phyloP scores from a whole-genome alignment of 1,140 invertebrate species.

The Pristionchus pacificus region DNA sequence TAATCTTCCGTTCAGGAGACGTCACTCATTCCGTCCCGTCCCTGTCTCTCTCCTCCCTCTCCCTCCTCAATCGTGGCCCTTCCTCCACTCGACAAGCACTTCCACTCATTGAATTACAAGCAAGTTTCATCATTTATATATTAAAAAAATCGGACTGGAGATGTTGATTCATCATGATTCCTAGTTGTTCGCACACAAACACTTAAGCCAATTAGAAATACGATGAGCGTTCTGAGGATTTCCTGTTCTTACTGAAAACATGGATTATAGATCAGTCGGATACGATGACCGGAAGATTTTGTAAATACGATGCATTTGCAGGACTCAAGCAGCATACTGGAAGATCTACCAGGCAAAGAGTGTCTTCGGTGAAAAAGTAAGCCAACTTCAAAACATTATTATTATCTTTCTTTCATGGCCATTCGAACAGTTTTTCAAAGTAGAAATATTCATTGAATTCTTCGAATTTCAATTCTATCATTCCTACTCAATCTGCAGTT shows the following conservation, averaged over 20 bases:
- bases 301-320: neutral
- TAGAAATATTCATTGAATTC: constrained; percentile 8
- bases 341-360: constrained; percentile 32
- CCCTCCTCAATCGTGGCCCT: neutral
- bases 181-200: neutral
- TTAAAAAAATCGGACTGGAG: no score
- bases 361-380: constrained; percentile 32
- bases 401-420: neutral
- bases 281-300: no score
- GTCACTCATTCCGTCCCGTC: neutral
- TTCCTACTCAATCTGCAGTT: neutral
- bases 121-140: neutral
- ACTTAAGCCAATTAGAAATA: neutral
- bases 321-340: constrained; percentile 31
- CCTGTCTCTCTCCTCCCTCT: neutral
- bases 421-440: constrained; percentile 6
- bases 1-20: neutral
- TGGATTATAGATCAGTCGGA: no score
- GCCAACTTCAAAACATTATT: constrained; percentile 10
- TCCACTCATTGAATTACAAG: neutral
- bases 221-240: neutral
- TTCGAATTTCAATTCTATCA: constrained; percentile 11
- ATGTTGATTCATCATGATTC: neutral
- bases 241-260: no score
- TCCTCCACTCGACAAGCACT: neutral